phyloP scores from a whole-genome alignment of 2,888 invertebrate species.

The Sminthurides aquaticus region DNA sequence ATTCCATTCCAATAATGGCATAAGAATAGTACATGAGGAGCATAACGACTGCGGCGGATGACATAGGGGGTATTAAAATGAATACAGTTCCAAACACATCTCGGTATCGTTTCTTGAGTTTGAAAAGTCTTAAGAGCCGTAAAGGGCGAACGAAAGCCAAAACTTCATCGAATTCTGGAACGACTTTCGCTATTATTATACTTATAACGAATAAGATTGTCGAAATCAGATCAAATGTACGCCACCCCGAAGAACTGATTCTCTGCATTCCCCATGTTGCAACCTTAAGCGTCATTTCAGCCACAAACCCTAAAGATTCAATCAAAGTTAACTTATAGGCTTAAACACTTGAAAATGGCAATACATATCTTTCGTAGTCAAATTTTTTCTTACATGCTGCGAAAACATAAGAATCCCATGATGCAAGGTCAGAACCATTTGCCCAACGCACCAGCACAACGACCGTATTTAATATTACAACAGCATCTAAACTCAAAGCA shows the following conservation, averaged over 20 bases:
- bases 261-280: constrained; percentile 62
- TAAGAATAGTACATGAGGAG: constrained; percentile 69
- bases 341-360: not conserved
- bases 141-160: constrained; percentile 60
- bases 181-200: constrained; percentile 32
- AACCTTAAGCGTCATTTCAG: constrained; percentile 66
- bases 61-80: constrained; percentile 71
- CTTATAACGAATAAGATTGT: constrained; percentile 51
- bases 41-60: constrained; percentile 56
- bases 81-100: constrained; percentile 55
- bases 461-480: constrained; percentile 66
- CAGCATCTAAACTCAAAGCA: constrained; percentile 56
- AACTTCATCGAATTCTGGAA: constrained; percentile 51
- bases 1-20: constrained; percentile 82
- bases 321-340: not conserved
- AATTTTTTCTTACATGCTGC: constrained; percentile 54
- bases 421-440: constrained; percentile 61
- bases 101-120: constrained; percentile 44
- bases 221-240: constrained; percentile 67
- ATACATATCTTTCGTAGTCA: too few relatives aligned
- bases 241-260: constrained; percentile 78
- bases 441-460: constrained; percentile 65
- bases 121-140: constrained; percentile 47
- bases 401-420: constrained; percentile 70
- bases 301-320: constrained; percentile 60